Base-by-base conservation (phyloP, 2,113 vertebrate genomes). In the Myotis lucifugus region DNA sequence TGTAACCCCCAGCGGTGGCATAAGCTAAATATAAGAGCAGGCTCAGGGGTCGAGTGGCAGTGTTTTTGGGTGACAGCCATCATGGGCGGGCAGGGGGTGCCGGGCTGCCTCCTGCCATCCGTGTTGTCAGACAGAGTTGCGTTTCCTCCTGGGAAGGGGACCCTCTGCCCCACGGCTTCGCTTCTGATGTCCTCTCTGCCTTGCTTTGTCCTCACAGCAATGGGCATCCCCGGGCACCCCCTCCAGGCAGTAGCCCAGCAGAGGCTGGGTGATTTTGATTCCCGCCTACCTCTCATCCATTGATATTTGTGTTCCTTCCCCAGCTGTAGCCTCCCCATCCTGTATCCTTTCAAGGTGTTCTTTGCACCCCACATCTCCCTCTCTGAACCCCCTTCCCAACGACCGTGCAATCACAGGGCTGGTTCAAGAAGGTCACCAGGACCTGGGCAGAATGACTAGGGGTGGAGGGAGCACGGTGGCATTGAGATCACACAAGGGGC, bases 11-110 rank as follows among this genome's bases (percentile, higher is more conserved):
- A 29, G 85, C 73, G 54, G 85, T 91, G 77, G 82, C 50, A 10
- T 73, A 77, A 88, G 90, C 85, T 92, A 70, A 88, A 93, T 74
- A 85, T 8, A 90, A 90, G 72, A 56, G 27, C 19, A 56, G 76
- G 76, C n/a, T 48, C 9, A 6, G 42, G 72, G 56, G 69, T 13
- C 42, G 27, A 3, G 2, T 6, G 52, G 90, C 54, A 34, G 18
- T 18, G 5, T 13, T 94, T 21, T 0, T 9, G 66, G 56, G 66
- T 86, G 81, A 79, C 14, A 70, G 86, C 40, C 52, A 0, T 23
- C 15, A 46, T 15, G 48, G 78, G 93, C 18, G n/a, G 23, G 48
- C 23, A 27, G 77, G 37, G 78, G 50, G 0, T 25, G 10, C 40
- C 11, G 18, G 73, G 56, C 46, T 52, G 0, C 66, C 56, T 42